phyloP scores from a whole-genome alignment of 2,797 vertebrate genomes.

The Oophaga sylvatica region DNA sequence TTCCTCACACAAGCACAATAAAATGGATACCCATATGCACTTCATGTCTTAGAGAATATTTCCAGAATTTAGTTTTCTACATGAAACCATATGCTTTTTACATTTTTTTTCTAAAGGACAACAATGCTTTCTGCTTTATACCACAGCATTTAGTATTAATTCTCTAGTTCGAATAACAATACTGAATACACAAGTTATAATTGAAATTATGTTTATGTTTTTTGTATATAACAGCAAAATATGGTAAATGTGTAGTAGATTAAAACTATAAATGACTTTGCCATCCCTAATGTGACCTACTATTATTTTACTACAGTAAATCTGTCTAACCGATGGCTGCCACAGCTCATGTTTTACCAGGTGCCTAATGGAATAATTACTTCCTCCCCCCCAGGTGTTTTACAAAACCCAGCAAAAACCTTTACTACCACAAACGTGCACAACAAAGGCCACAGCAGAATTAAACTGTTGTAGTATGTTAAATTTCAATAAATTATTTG shows the following conservation, averaged over 20 bases:
- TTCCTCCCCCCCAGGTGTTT: constrained; percentile 46
- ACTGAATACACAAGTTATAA: neutral
- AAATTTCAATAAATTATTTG: neutral
- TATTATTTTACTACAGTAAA: constrained; percentile 12
- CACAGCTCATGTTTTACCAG: constrained; percentile 43
- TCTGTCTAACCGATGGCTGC: constrained; percentile 15
- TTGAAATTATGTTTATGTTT: neutral
- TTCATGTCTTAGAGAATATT: neutral
- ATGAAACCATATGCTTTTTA: neutral
- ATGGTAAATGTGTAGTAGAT: neutral
- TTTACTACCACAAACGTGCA: neutral
- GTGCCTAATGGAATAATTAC: constrained; percentile 33
- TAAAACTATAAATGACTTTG: neutral
- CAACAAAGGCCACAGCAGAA: neutral
- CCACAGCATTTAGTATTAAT: neutral
- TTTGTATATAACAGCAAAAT: neutral
- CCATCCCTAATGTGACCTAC: neutral
- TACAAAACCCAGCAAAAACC: neutral
- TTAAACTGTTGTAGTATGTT: neutral
- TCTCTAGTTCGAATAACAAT: neutral
- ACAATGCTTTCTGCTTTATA: neutral
- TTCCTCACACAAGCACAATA: neutral
- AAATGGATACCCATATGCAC: neutral
- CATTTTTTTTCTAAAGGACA: neutral
- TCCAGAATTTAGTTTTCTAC: neutral